Evolutionary conservation across 2,888 invertebrate species (phyloP), one percentile per base, ranked within the genome.

Genomic region (Pterostichus niger): DNA sequence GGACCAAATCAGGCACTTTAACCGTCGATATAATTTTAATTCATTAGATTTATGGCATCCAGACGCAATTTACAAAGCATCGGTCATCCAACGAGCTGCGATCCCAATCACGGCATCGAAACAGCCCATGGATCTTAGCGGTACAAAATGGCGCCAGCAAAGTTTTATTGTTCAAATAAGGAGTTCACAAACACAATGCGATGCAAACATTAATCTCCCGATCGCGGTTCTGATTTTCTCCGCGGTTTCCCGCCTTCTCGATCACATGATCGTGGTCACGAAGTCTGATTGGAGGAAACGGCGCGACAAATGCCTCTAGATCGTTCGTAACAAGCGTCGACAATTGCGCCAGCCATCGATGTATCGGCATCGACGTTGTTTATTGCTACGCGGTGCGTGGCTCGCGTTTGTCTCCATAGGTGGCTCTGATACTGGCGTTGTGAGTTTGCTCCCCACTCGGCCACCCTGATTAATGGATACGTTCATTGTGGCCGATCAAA

Each of bases 261-360:
- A 84, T 86, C 88, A 88, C 86, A 85, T 87, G 87, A 85, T 84
- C 84, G 84, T 13, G 31, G n/a, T n/a, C 44, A 52, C 46, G 75
- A n/a, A 31, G 15, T 17, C 24, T 44, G 61, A 82, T 82, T 82
- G 82, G 82, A 24, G 46, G 61, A 75, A 61, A 56, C 52, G 82
- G 68, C 73, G 82, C 75, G 54, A 82, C 82, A 82, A 82, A 82
- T 82, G 73, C 73, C 59, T 73, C 56, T 7, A 71, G 64, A 71
- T 68, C 49, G 40, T 24, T 71, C n/a, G 64, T 82, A 82, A 82
- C 82, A 85, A 86, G 85, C 85, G 85, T 85, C 84, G 85, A 86
- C 87, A 87, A 87, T 87, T 87, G 87, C 87, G 86, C 85, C 87
- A 86, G 87, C 87, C 87, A 87, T 87, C 86, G 87, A 88, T 86